Percentiles rank a stretch among this genome's conserved stretches.
Conservation (phyloP, 2,888 invertebrate species). For the Drosophila seclusa region DNA sequence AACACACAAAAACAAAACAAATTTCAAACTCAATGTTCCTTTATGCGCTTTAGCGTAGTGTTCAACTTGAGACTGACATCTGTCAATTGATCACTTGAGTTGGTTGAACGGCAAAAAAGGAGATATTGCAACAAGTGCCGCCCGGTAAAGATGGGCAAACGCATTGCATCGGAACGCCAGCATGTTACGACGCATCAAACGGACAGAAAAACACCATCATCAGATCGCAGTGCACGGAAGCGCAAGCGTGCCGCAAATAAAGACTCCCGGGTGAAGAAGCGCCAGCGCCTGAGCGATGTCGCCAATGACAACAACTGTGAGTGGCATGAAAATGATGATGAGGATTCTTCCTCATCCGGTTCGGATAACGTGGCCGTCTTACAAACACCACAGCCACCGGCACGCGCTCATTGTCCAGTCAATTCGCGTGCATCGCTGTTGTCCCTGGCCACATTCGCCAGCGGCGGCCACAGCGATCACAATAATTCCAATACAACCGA, state of each 20-base stretch:
- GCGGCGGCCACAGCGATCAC: constrained; percentile 54
- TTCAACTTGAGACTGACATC: constrained; percentile 58
- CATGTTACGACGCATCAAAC: constrained; percentile 43
- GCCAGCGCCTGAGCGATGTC: constrained; percentile 43
- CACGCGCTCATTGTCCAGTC: constrained; percentile 43
- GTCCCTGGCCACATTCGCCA: constrained; percentile 64
- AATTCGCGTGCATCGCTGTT: constrained; percentile 57
- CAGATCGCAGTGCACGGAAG: constrained; percentile 77
- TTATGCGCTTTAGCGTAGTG: constrained; percentile 25
- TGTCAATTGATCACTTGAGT: constrained; percentile 8
- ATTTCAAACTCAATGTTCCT: constrained; percentile 57
- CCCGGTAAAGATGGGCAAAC: constrained; percentile 79
- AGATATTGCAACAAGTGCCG: constrained; percentile 7
- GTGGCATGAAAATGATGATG: constrained; percentile 82
- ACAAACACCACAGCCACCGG: constrained; percentile 56
- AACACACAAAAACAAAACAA: constrained; percentile 51
- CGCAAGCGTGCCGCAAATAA: constrained; percentile 71
- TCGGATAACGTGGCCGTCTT: constrained; percentile 53
- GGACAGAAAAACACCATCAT: constrained; percentile 47
- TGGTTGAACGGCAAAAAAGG: background rate
- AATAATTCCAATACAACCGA: constrained; percentile 75
- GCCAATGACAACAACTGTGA: constrained; percentile 44
- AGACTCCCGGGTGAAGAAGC: constrained; percentile 53
- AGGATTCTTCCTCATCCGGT: constrained; percentile 80
- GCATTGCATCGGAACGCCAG: constrained; percentile 72